Percentiles rank a stretch among this genome's conserved stretches.
Conservation (phyloP, 1,140 invertebrate species). For the Micrasema longulum region DNA sequence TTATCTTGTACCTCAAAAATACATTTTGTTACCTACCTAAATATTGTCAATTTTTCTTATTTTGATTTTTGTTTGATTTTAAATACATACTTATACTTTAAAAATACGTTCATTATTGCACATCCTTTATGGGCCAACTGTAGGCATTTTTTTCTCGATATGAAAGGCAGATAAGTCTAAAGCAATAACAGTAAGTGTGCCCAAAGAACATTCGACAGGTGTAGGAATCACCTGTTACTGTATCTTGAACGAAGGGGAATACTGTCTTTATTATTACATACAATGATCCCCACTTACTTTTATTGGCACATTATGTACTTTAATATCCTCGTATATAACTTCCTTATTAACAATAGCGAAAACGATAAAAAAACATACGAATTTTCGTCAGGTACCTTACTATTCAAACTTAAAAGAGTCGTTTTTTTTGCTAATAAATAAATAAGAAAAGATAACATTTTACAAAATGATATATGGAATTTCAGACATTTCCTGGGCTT, state of each 20-base stretch:
- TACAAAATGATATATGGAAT: too few species aligned
- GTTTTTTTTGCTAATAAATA: too few species aligned
- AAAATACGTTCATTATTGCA: background rate
- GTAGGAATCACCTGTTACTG: slow-evolving; percentile 52
- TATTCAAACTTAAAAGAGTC: too few species aligned
- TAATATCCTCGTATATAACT: too few species aligned
- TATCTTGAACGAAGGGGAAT: slow-evolving; percentile 7
- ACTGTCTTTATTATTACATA: slow-evolving; percentile 13
- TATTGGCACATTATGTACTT: background rate
- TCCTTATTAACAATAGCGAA: too few species aligned
- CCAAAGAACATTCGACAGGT: slow-evolving; percentile 45
- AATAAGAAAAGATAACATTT: too few species aligned
- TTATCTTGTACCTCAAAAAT: background rate
- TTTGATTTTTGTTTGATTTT: background rate
- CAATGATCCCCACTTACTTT: background rate
- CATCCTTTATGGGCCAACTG: background rate
- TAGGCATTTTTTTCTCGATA: background rate
- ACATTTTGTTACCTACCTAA: background rate
- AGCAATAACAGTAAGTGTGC: slow-evolving; percentile 48
- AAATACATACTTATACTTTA: background rate
- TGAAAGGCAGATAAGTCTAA: slow-evolving; percentile 15
- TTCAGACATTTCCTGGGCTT: too few species aligned
- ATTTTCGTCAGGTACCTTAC: too few species aligned
- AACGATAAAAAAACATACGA: too few species aligned
- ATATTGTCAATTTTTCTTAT: background rate